Conservation (phyloP, 2,113 vertebrate species). For the Neolamprologus fasciatus region DNA sequence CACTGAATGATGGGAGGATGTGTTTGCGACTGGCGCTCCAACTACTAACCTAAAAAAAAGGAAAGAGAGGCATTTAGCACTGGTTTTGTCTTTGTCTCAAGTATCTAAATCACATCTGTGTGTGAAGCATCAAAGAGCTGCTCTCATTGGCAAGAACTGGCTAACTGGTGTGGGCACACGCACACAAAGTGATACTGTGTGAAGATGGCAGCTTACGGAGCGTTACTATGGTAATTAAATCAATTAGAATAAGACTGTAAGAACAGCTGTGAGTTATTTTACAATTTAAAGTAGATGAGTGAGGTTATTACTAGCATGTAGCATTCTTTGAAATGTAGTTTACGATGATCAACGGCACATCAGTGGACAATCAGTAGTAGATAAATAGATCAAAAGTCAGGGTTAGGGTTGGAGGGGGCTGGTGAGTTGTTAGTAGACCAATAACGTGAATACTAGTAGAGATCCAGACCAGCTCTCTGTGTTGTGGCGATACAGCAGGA, state of each 20-base stretch:
- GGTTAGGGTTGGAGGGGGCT: not conserved
- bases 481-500: constrained; percentile 78
- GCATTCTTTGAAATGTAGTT: not conserved
- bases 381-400: not conserved
- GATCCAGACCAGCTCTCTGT: constrained; percentile 75
- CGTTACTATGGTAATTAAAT: not conserved
- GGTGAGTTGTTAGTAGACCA: not conserved
- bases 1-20: constrained; percentile 48
- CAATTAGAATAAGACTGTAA: not conserved
- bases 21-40: constrained; percentile 82
- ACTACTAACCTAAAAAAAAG: constrained; percentile 76
- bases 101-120: constrained; percentile 41
- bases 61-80: not conserved
- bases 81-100: not conserved
- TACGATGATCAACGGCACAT: not conserved
- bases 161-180: constrained; percentile 31
- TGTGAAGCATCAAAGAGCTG: constrained; percentile 36
- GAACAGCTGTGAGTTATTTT: not conserved
- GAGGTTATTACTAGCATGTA: not conserved
- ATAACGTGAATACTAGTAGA: not conserved
- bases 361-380: not conserved
- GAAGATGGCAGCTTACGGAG: not conserved
- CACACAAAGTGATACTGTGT: not conserved
- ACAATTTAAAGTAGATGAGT: not conserved
- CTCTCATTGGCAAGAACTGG: not conserved